A percentile compares a stretch with the other conserved stretches of the same genome.
Conservation (phyloP, 2,113 vertebrate species). For the Brachyhypopomus occidentalis region DNA sequence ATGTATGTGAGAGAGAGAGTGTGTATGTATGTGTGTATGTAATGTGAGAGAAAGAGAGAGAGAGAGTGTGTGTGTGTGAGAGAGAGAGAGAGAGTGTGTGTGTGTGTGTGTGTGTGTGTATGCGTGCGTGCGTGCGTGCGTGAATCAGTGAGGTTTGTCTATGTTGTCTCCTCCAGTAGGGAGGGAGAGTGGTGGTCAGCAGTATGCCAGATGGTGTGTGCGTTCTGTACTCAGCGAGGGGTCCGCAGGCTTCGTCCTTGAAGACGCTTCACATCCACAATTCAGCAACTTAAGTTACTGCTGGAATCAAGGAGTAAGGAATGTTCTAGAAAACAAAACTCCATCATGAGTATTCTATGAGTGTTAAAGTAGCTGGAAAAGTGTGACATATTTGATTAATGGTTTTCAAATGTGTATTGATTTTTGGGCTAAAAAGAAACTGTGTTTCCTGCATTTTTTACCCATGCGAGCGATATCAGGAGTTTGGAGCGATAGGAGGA, state of each 20-base stretch:
- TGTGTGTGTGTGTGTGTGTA: too few relatives aligned
- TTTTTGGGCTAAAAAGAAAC: constrained; percentile 25
- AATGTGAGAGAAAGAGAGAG: too few relatives aligned
- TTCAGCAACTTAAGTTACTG: constrained; percentile 41
- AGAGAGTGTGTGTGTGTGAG: too few relatives aligned
- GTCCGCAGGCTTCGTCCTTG: constrained; percentile 51
- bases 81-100: too few relatives aligned
- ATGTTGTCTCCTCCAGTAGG: not conserved
- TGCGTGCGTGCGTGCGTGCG: too few relatives aligned
- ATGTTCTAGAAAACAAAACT: constrained; percentile 30
- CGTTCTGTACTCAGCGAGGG: constrained; percentile 32
- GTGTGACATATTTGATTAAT: constrained; percentile 40
- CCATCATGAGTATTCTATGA: constrained; percentile 23
- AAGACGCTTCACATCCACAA: constrained; percentile 36
- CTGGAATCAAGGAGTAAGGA: constrained; percentile 2
- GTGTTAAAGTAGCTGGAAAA: constrained; percentile 8
- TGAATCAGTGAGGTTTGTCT: constrained; percentile 35
- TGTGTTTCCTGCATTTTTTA: constrained; percentile 2
- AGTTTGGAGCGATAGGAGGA: constrained; percentile 10
- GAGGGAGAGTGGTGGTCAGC: constrained; percentile 40
- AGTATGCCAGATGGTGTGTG: constrained; percentile 41
- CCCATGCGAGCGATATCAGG: not conserved
- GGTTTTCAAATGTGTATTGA: constrained; percentile 47
- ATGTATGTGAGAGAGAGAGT: not conserved
- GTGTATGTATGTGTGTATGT: too few relatives aligned